Conservation (phyloP, 2,888 invertebrate genomes). For the Tenthredo mesomela region DNA sequence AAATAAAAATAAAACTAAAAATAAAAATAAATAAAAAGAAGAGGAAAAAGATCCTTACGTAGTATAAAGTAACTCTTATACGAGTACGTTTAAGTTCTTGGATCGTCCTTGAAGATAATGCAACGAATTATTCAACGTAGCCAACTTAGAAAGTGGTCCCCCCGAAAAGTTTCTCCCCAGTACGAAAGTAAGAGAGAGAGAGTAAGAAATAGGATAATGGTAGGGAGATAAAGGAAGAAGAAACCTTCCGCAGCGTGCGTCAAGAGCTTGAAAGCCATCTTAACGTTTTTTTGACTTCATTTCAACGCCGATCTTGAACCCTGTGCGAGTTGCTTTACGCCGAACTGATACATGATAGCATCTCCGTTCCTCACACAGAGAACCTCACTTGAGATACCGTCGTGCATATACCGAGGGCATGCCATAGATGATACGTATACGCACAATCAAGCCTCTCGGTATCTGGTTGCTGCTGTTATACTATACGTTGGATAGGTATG, state of each 20-base stretch:
- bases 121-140: constrained; percentile 49
- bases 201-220: background rate
- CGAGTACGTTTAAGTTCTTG: constrained; percentile 46
- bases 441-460: background rate
- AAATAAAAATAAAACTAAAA: background rate
- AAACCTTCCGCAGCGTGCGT: constrained; percentile 33
- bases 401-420: background rate
- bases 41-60: background rate
- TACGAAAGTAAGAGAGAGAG: background rate
- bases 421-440: background rate
- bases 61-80: constrained; percentile 45
- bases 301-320: constrained; percentile 6
- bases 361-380: background rate
- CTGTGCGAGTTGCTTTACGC: background rate
- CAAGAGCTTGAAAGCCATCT: constrained; percentile 47
- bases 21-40: background rate
- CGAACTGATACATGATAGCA: constrained; percentile 7
- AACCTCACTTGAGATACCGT: background rate
- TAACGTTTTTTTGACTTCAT: constrained; percentile 40
- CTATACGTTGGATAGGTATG: constrained; percentile 3
- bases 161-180: constrained; percentile 13
- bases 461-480: background rate
- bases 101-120: constrained; percentile 47
- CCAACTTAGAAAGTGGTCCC: constrained; percentile 48
- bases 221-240: constrained; percentile 23